A percentile compares a stretch with the other conserved stretches of the same genome.
These are phyloP conservation scores for Pseudomyrmex gracilis DNA, from an alignment of 1,140 invertebrate species.

Conservation along the genomic window DNA sequence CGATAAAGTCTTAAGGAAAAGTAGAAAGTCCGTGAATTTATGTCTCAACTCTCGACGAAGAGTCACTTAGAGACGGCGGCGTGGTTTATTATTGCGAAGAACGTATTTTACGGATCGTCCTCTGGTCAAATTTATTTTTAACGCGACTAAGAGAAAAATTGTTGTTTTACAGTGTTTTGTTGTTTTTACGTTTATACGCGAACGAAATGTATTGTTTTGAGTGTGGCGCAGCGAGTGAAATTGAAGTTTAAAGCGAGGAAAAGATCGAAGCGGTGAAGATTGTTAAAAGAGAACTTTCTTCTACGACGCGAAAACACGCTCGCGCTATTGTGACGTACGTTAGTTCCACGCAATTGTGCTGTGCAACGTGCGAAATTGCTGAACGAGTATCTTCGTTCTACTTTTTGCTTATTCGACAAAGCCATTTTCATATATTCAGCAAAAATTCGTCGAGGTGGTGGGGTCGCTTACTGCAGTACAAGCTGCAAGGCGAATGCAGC, in stretches of 20 bases:
- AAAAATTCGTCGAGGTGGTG: not conserved
- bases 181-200: not conserved
- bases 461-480: not conserved
- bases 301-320: no score
- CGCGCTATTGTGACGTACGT: not conserved
- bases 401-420: slow-evolving; percentile 69
- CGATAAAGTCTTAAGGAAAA: slow-evolving; percentile 46
- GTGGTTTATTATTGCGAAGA: slow-evolving; percentile 9
- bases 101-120: not conserved
- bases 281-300: not conserved
- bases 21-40: slow-evolving; percentile 51
- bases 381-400: slow-evolving; percentile 15
- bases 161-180: not conserved
- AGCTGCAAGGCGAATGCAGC: slow-evolving; percentile 31
- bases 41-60: slow-evolving; percentile 44
- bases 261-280: not conserved
- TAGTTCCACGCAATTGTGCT: slow-evolving; percentile 15
- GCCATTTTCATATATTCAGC: slow-evolving; percentile 57
- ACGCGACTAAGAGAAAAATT: not conserved
- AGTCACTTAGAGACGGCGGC: slow-evolving; percentile 13
- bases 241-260: not conserved
- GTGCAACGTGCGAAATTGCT: slow-evolving; percentile 36
- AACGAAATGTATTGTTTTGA: not conserved
- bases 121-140: slow-evolving; percentile 3
- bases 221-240: no score